A percentile compares a stretch with the other conserved stretches of the same genome.
These are phyloP conservation scores for Microcaecilia unicolor DNA, from an alignment of 2,797 vertebrate genomes.

Conservation along the genomic window DNA sequence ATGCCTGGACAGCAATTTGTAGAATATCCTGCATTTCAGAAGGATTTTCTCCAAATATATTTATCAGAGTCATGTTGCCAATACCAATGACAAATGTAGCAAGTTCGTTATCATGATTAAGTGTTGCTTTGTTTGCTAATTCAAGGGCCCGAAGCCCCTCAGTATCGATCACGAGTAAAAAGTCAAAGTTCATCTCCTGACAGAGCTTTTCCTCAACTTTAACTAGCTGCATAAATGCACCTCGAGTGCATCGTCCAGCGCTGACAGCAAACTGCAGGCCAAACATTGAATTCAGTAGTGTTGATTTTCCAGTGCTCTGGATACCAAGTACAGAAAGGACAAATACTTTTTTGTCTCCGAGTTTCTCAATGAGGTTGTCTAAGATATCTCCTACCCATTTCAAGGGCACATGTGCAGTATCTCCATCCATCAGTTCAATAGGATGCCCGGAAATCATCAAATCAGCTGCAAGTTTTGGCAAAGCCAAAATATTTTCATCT, in stretches of 20 bases:
- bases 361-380: slow-evolving; percentile 41
- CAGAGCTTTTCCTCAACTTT: slow-evolving; percentile 28
- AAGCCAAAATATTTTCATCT: slow-evolving; percentile 2
- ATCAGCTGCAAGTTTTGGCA: slow-evolving; percentile 48
- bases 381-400: slow-evolving; percentile 49
- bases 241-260: slow-evolving; percentile 55
- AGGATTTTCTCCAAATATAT: slow-evolving; percentile 64
- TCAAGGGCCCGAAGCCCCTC: slow-evolving; percentile 55
- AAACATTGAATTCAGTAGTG: slow-evolving; percentile 60
- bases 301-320: slow-evolving; percentile 63
- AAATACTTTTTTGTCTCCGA: slow-evolving; percentile 46
- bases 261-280: slow-evolving; percentile 58
- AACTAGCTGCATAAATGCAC: slow-evolving; percentile 65
- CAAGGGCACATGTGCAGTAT: slow-evolving; percentile 51
- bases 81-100: slow-evolving; percentile 66
- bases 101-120: slow-evolving; percentile 55
- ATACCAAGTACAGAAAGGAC: slow-evolving; percentile 58
- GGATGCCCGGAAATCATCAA: slow-evolving; percentile 50
- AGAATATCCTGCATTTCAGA: slow-evolving; percentile 63
- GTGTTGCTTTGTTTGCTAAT: slow-evolving; percentile 23
- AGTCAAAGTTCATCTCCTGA: slow-evolving; percentile 36
- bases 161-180: slow-evolving; percentile 55
- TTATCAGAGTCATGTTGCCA: slow-evolving; percentile 63
- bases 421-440: slow-evolving; percentile 58
- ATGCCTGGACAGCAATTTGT: slow-evolving; percentile 60